Percentiles rank a stretch among this genome's conserved stretches.
Conservation (phyloP, 1,140 invertebrate genomes). For the Brachionus rotundiformis region DNA sequence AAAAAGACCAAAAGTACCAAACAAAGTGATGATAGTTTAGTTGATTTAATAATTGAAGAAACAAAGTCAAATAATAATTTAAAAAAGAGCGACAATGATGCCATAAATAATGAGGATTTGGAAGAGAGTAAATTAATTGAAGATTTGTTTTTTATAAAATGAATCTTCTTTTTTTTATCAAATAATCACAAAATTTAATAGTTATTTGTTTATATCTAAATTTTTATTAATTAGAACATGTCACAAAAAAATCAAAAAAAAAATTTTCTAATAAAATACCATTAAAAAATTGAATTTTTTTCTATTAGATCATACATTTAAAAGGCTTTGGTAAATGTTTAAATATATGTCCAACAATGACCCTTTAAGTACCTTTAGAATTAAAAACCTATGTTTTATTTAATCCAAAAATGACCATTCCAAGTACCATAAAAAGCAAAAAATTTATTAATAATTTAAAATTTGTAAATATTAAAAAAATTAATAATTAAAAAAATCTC, state of each 20-base stretch:
- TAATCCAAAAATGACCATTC: too few relatives aligned
- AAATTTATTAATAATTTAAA: too few relatives aligned
- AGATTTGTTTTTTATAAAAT: conserved; percentile 51
- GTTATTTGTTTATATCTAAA: background rate
- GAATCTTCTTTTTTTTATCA: conserved; percentile 17
- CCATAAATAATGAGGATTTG: background rate
- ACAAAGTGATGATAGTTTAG: conserved; percentile 21
- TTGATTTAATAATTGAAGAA: conserved; percentile 46
- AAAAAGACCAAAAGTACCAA: background rate
- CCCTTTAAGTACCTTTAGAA: too few relatives aligned
- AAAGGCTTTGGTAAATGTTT: too few relatives aligned
- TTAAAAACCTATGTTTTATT: too few relatives aligned
- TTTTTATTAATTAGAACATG: background rate
- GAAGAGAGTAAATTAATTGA: conserved; percentile 51
- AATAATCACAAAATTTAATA: background rate
- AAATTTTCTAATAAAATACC: too few relatives aligned
- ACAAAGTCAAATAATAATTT: conserved; percentile 11
- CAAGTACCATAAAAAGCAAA: too few relatives aligned
- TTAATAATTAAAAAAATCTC: background rate
- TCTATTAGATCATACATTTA: too few relatives aligned
- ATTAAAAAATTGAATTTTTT: too few relatives aligned
- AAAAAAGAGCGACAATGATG: background rate
- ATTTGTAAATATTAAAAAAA: background rate
- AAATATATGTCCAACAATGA: too few relatives aligned
- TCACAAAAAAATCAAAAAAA: too few relatives aligned